These are phyloP conservation scores for Chloropsis hardwickii DNA, from an alignment of 2,113 vertebrate species.

Conservation along the genomic window DNA sequence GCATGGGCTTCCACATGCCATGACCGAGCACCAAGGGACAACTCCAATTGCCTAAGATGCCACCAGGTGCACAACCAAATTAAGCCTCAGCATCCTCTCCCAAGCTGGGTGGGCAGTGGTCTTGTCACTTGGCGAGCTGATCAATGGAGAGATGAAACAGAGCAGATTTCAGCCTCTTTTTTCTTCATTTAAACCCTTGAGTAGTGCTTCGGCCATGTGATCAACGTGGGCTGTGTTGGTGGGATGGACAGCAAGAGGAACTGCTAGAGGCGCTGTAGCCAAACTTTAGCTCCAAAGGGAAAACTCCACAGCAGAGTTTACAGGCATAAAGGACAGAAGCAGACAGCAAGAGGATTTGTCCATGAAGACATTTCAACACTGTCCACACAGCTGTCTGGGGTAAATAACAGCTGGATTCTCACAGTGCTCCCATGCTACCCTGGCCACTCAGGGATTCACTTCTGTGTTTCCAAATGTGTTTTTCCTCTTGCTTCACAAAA, in stretches of 20 bases:
- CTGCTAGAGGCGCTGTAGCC: neutral
- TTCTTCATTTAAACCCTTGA: neutral
- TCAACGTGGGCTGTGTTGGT: accelerated
- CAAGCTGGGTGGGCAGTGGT: accelerated
- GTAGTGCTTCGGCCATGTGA: neutral
- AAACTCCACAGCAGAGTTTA: neutral
- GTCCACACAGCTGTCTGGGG: neutral
- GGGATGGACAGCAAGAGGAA: neutral
- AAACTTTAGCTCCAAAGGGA: neutral
- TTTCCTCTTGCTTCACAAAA: neutral
- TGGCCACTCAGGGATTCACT: accelerated
- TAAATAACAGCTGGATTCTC: neutral
- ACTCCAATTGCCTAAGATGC: neutral
- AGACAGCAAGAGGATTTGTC: neutral
- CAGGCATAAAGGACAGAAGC: neutral
- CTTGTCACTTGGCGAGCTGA: neutral
- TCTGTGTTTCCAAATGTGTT: neutral
- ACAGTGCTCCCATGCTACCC: neutral
- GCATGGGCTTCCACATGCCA: neutral
- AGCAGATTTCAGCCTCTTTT: neutral
- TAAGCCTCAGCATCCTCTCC: neutral
- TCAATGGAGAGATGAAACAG: neutral
- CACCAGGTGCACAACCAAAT: neutral
- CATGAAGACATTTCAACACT: neutral
- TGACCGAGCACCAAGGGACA: neutral